phyloP scores from a whole-genome alignment of 1,140 invertebrate species.

The Papilio xuthus region DNA sequence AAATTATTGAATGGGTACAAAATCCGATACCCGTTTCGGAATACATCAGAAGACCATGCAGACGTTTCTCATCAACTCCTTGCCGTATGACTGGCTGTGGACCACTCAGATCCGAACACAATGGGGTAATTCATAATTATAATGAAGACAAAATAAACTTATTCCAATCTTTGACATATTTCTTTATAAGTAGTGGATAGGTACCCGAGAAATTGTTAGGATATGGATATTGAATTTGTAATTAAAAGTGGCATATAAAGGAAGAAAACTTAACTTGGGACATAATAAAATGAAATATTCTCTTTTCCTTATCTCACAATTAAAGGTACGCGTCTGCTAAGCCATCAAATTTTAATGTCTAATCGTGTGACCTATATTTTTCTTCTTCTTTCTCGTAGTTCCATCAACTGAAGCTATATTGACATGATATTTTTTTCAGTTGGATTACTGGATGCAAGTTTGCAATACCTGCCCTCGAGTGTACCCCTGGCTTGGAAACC shows the following conservation, averaged over 20 bases:
- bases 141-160: background rate
- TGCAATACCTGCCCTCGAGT: constrained; percentile 60
- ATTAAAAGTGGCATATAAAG: no score
- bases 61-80: background rate
- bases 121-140: constrained; percentile 44
- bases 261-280: no score
- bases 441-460: constrained; percentile 55
- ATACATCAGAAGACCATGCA: constrained; percentile 47
- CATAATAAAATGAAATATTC: background rate
- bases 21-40: constrained; percentile 53
- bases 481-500: constrained; percentile 71
- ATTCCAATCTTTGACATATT: no score
- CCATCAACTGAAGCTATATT: background rate
- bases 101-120: constrained; percentile 46
- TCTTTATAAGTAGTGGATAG: no score
- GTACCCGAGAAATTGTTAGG: no score
- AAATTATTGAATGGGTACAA: constrained; percentile 63
- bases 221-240: no score
- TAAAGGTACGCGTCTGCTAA: no score
- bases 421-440: constrained; percentile 43
- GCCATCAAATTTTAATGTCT: no score
- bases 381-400: background rate
- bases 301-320: no score
- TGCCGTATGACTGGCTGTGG: constrained; percentile 52
- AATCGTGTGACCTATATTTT: background rate